Conservation (phyloP, 2,797 vertebrate species). For the Karalla daura region DNA sequence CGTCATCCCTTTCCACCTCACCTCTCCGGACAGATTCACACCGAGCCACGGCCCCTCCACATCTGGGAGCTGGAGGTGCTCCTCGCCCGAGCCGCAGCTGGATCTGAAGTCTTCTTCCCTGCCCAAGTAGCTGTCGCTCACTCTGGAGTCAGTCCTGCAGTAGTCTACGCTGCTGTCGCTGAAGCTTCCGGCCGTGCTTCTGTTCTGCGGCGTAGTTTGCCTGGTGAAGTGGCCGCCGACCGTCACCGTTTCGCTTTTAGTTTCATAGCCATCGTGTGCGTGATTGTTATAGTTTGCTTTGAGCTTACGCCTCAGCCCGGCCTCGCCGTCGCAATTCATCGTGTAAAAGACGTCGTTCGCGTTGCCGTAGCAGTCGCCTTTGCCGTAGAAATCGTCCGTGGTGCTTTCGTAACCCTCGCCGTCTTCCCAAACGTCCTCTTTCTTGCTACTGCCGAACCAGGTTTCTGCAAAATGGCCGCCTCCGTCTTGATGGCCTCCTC, state of each 20-base stretch:
- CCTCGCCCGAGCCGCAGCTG: conserved; percentile 62
- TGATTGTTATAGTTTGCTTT: conserved; percentile 41
- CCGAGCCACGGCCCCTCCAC: conserved; percentile 60
- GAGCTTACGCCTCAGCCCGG: conserved; percentile 25
- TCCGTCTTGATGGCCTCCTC: conserved; percentile 38
- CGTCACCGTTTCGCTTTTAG: conserved; percentile 20
- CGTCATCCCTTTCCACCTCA: conserved; percentile 44
- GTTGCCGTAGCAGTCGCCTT: conserved; percentile 40
- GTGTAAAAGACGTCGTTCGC: conserved; percentile 49
- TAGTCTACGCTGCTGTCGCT: conserved; percentile 36
- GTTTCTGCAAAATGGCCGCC: conserved; percentile 34
- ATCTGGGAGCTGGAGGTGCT: conserved; percentile 51
- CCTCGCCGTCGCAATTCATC: conserved; percentile 32
- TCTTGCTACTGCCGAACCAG: conserved; percentile 48
- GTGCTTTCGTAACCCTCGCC: conserved; percentile 40
- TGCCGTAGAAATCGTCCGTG: conserved; percentile 37
- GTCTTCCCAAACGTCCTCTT: conserved; percentile 59
- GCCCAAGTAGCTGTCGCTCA: conserved; percentile 46
- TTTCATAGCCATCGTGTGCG: conserved; percentile 23
- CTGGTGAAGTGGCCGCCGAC: conserved; percentile 18
- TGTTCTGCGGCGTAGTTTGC: conserved; percentile 24
- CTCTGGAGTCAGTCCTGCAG: conserved; percentile 41
- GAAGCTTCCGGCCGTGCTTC: conserved; percentile 29
- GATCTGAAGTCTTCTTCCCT: conserved; percentile 64
- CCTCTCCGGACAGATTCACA: conserved; percentile 16